phyloP scores from a whole-genome alignment of 2,113 vertebrate genomes.

The Megaleporinus macrocephalus region DNA sequence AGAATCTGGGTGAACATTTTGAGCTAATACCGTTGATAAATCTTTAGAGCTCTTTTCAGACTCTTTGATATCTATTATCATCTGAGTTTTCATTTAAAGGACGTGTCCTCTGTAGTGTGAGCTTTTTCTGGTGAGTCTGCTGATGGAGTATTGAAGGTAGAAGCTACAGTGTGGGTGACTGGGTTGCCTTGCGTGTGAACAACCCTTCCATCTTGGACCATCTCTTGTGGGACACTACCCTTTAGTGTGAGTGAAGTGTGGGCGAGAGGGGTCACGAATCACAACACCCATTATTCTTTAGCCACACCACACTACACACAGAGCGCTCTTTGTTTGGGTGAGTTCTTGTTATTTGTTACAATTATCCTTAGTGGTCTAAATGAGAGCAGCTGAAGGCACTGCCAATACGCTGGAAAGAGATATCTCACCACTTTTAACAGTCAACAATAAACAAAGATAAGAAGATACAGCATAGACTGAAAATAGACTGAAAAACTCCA shows the following conservation, averaged over 20 bases:
- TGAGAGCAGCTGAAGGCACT: background rate
- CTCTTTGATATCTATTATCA: no score
- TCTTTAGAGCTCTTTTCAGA: no score
- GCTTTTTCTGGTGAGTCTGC: slow-evolving; percentile 32
- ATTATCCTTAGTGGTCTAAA: slow-evolving; percentile 21
- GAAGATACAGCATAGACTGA: no score
- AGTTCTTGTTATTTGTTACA: slow-evolving; percentile 31
- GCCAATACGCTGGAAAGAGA: background rate
- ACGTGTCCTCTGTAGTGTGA: background rate
- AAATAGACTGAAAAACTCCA: no score
- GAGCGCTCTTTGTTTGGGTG: slow-evolving; percentile 14
- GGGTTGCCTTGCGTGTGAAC: slow-evolving; percentile 8
- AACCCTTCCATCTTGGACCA: slow-evolving; percentile 64
- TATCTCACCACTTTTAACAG: background rate
- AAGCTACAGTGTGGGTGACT: slow-evolving; percentile 29
- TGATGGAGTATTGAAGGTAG: slow-evolving; percentile 28
- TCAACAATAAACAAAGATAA: background rate
- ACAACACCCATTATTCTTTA: slow-evolving; percentile 70
- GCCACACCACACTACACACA: slow-evolving; percentile 43
- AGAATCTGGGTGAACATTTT: no score
- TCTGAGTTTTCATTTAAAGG: no score
- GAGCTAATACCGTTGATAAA: no score
- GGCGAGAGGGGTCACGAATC: slow-evolving; percentile 80
- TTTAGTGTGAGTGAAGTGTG: slow-evolving; percentile 74
- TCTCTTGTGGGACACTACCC: slow-evolving; percentile 66